Base-by-base conservation (phyloP, 2,888 invertebrate genomes). In the Orthosia gracilis region DNA sequence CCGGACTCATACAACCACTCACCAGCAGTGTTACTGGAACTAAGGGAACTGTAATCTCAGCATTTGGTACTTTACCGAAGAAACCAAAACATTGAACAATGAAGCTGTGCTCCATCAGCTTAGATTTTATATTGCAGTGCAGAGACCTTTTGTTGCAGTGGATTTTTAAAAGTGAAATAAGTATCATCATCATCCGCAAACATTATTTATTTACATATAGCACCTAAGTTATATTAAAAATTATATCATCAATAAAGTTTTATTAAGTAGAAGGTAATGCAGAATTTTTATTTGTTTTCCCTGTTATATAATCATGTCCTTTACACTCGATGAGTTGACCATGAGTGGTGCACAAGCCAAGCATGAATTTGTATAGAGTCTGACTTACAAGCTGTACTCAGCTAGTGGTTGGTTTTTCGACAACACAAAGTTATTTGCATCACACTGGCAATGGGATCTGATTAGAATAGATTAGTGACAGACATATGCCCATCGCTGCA, bases 1-100 rank as follows among this genome's bases (percentile, higher is more conserved):
- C 97, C 0, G 97, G 98, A 2, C 95, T 98, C 13, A 96, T 98
- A 13, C 98, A 98, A 54, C 97, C 98, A 0, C 94, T 98, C 57
- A 98, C 98, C 1, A 97, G 98, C 17, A 98, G 98, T 63, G 98
- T 98, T 0, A 98, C 99, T 0, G 99, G 99, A 55, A 99, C 99
- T 4, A 99, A 99, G 92, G 98, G 98, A 21, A 99, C 99, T 0
- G 98, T 99, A 58, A 99, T 99, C 89, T 98, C 99, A 31, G 99
- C 99, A 40, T 99, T 99, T 95, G 99, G 99, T 45, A 98, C 98
- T 21, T 96, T 99, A 85, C 98, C 98, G 13, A 99, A 99, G 91
- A 99, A 98, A 95, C 97, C 97, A 69, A 97, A 97, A 91, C 87
- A 96, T 76, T 97, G 92, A 97, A 49, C 26, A 50, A 49, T 13